phyloP scores from a whole-genome alignment of 2,797 vertebrate species.

The Poecilia wingei region DNA sequence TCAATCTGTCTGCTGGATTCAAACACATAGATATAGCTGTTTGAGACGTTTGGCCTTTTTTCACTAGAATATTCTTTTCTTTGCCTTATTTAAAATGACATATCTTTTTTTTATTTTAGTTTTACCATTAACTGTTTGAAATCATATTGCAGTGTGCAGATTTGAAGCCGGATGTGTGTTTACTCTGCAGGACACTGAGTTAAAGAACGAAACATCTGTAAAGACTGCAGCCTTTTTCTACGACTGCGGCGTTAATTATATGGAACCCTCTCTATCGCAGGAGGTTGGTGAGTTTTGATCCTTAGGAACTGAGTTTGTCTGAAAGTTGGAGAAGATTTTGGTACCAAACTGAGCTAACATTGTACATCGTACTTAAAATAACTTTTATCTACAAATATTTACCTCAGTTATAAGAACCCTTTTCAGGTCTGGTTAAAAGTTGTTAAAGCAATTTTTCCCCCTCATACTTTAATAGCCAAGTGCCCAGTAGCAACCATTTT shows the following conservation, averaged over 20 bases:
- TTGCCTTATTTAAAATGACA: not conserved
- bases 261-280: not conserved
- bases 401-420: slow-evolving; percentile 20
- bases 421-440: slow-evolving; percentile 29
- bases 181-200: slow-evolving; percentile 9
- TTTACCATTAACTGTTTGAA: slow-evolving; percentile 36
- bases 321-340: slow-evolving; percentile 5
- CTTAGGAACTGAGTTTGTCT: not conserved
- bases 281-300: not conserved
- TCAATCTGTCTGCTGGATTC: slow-evolving; percentile 42
- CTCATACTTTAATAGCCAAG: slow-evolving; percentile 6
- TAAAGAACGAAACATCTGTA: slow-evolving; percentile 23
- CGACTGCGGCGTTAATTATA: not conserved
- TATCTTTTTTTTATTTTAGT: slow-evolving; percentile 30
- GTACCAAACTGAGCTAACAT: slow-evolving; percentile 40
- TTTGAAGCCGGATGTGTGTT: slow-evolving; percentile 25
- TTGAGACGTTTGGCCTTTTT: slow-evolving; percentile 56
- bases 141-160: not conserved
- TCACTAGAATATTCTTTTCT: slow-evolving; percentile 30
- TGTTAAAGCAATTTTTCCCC: slow-evolving; percentile 7
- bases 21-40: slow-evolving; percentile 42
- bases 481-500: slow-evolving; percentile 18
- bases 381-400: slow-evolving; percentile 23
- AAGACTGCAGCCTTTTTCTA: slow-evolving; percentile 10
- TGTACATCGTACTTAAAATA: slow-evolving; percentile 2